Evolutionary conservation across 2,113 vertebrate genomes (phyloP).

Genomic region (Scophthalmus maximus): DNA sequence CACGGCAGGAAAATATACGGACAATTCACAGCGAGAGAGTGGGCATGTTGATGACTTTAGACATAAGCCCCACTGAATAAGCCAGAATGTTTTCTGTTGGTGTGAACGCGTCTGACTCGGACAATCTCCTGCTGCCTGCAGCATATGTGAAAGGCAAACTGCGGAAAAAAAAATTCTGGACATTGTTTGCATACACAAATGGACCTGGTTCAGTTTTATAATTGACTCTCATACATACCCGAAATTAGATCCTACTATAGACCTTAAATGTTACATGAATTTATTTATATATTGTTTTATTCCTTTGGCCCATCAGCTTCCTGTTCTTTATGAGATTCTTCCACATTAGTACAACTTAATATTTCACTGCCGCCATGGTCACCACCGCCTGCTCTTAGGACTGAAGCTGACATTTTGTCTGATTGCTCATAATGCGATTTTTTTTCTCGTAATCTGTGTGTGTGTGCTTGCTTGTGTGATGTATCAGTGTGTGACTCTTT

Average conservation of each 20-base stretch:
- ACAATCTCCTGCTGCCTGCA: no score
- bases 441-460: not conserved
- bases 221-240: not conserved
- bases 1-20: no score
- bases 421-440: slow-evolving; percentile 13
- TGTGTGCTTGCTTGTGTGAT: not conserved
- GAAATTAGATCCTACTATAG: not conserved
- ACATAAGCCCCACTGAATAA: no score
- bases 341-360: not conserved
- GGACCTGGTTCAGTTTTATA: slow-evolving; percentile 2
- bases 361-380: slow-evolving; percentile 10
- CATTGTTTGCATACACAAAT: no score
- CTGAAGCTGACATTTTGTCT: slow-evolving; percentile 38
- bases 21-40: no score
- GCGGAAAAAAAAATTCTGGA: no score
- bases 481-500: slow-evolving; percentile 1
- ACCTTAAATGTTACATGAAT: not conserved
- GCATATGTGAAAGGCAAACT: no score
- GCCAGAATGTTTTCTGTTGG: no score
- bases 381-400: slow-evolving; percentile 11
- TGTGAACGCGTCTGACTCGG: no score
- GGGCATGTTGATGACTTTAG: no score
- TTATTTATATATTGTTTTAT: not conserved
- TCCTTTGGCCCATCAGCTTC: slow-evolving; percentile 20
- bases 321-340: slow-evolving; percentile 12